phyloP scores from a whole-genome alignment of 2,797 vertebrate species.

The Alcedo quadribrachys region DNA sequence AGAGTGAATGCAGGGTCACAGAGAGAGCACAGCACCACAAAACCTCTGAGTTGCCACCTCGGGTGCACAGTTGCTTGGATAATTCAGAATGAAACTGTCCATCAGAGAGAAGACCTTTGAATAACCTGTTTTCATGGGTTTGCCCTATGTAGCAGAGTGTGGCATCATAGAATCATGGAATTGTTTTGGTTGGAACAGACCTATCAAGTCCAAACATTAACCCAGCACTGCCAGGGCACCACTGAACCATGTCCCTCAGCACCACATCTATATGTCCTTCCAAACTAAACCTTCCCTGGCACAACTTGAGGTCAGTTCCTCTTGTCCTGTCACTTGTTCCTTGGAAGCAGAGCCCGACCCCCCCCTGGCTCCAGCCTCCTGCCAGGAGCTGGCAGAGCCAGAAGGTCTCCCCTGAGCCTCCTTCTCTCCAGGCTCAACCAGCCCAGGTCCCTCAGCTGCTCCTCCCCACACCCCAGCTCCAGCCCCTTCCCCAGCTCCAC shows the following conservation, averaged over 20 bases:
- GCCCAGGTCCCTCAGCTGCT: too few relatives aligned
- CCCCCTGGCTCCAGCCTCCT: too few relatives aligned
- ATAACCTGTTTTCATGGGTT: neutral
- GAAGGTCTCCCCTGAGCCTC: too few relatives aligned
- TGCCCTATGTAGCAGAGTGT: fast-evolving
- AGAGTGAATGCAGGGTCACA: neutral
- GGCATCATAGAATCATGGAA: neutral
- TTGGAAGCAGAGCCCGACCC: too few relatives aligned
- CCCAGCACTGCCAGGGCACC: neutral
- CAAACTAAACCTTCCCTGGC: neutral
- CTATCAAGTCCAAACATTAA: neutral
- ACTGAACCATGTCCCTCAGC: neutral
- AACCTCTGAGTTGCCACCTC: neutral
- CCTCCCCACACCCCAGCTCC: too few relatives aligned
- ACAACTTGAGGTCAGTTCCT: too few relatives aligned
- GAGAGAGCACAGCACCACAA: fast-evolving
- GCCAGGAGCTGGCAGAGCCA: too few relatives aligned
- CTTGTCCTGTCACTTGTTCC: too few relatives aligned
- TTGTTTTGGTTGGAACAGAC: neutral
- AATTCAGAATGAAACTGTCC: neutral
- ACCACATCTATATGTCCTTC: neutral
- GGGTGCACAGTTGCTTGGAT: neutral
- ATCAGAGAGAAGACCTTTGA: neutral
- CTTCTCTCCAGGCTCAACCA: too few relatives aligned
- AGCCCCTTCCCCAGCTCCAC: too few relatives aligned